These are phyloP conservation scores for Galaxias olidus DNA, from an alignment of 2,797 vertebrate species.

Conservation along the genomic window DNA sequence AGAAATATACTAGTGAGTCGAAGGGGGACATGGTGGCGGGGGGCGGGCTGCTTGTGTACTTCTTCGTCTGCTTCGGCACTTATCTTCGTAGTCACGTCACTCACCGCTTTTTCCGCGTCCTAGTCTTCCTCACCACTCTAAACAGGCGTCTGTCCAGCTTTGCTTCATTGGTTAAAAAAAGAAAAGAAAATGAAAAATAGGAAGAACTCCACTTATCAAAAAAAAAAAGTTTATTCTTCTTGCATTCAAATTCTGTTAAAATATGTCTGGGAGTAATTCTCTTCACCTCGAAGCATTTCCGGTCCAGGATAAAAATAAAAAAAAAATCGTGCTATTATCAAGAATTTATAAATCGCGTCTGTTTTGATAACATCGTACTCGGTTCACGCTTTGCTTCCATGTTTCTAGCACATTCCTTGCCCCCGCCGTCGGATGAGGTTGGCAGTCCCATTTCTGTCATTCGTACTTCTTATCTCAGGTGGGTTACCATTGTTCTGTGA, in stretches of 20 bases:
- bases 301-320: no score
- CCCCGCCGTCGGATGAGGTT: no score
- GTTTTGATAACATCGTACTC: no score
- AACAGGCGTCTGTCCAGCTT: constrained; percentile 27
- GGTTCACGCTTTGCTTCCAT: no score
- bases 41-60: constrained; percentile 9
- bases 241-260: not conserved
- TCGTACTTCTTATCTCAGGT: no score
- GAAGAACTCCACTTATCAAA: constrained; percentile 17
- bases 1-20: not conserved
- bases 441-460: no score
- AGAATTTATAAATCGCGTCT: no score
- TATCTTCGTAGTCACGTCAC: constrained; percentile 10
- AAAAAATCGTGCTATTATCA: no score
- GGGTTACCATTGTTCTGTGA: no score
- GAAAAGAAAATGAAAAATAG: constrained; percentile 15
- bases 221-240: constrained; percentile 21
- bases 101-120: constrained; percentile 11
- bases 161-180: constrained; percentile 50
- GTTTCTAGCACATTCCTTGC: no score
- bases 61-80: constrained; percentile 11
- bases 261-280: no score
- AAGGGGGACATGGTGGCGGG: not conserved
- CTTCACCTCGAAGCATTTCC: no score
- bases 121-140: not conserved